Evolutionary conservation across 2,797 vertebrate genomes (phyloP).

Genomic region (Enteromius radiatus): DNA sequence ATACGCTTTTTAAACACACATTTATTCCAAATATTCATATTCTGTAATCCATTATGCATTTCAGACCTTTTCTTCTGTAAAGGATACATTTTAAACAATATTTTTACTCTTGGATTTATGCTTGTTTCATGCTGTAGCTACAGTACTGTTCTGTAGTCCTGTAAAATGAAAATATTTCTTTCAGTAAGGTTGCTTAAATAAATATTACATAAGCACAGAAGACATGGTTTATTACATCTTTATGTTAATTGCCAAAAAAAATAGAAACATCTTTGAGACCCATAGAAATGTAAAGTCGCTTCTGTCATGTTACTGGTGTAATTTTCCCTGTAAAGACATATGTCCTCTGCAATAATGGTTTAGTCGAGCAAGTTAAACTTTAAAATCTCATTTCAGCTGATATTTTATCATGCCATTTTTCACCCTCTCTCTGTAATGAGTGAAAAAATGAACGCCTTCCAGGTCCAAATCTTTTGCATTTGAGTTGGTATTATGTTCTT

Average conservation of each 20-base stretch:
- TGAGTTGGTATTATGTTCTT: constrained; percentile 55
- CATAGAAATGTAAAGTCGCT: constrained; percentile 17
- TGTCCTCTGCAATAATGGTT: constrained; percentile 55
- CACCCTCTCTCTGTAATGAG: constrained; percentile 54
- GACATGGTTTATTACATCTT: constrained; percentile 10
- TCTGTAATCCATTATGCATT: neutral
- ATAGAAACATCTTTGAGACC: neutral
- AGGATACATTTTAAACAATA: neutral
- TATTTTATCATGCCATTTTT: constrained; percentile 60
- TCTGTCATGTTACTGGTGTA: constrained; percentile 40
- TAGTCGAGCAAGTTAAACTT: constrained; percentile 58
- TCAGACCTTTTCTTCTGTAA: neutral
- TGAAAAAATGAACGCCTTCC: constrained; percentile 53
- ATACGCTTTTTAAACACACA: too few species aligned
- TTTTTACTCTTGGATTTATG: neutral
- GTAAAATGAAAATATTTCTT: neutral
- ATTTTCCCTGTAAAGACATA: constrained; percentile 44
- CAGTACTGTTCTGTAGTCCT: neutral
- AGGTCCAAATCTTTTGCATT: constrained; percentile 57
- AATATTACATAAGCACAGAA: constrained; percentile 17
- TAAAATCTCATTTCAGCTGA: constrained; percentile 60
- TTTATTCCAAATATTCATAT: neutral
- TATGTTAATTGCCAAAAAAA: constrained; percentile 19
- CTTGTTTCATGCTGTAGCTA: neutral
- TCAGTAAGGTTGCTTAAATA: neutral